Base-by-base conservation (phyloP, 2,888 invertebrate genomes). In the Synergus itoensis region DNA sequence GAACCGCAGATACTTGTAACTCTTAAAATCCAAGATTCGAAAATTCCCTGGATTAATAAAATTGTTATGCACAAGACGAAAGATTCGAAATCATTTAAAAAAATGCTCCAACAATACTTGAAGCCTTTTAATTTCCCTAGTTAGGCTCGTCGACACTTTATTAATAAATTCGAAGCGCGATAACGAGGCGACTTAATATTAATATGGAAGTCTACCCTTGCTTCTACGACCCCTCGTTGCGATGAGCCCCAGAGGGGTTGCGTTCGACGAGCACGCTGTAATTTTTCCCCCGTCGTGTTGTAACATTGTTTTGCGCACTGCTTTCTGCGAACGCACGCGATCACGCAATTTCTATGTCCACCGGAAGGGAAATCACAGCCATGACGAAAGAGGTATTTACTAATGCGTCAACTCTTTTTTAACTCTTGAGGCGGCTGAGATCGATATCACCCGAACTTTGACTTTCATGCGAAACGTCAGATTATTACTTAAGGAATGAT, bases 281-380 rank as follows among this genome's bases (percentile, higher is more conserved):
- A 83, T 87, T 87, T 85, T 67, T 67, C 45, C 45, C 16, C 12
- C 14, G 67, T 21, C 45, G 28, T 45, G 18, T 83, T 76, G 36
- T 36, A 36, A 79, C 83, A 79, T 75, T 73, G 40, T 73, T 79
- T 79, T 77, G 79, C 77, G 80, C 62, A 77, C 77, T 77, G 83
- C 81, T 84, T 81, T 75, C 79, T 77, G 78, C 64, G 67, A 80
- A 78, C 81, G 79, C 88, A 88, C 86, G 86, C 86, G 85, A 89
- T 88, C 88, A 88, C 85, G 86, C 86, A 84, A 87, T 73, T 73
- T 73, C n/a, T 18, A 12, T 73, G 73, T 73, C 11, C 18, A n/a
- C 53, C 11, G 73, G 84, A 87, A 86, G 84, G 80, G 83, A 88
- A 88, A 88, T 88, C 88, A 85, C 81, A 86, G 80, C 80, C 79